Evolutionary conservation across 2,113 vertebrate species (phyloP).

Genomic region (Thunnus thynnus): DNA sequence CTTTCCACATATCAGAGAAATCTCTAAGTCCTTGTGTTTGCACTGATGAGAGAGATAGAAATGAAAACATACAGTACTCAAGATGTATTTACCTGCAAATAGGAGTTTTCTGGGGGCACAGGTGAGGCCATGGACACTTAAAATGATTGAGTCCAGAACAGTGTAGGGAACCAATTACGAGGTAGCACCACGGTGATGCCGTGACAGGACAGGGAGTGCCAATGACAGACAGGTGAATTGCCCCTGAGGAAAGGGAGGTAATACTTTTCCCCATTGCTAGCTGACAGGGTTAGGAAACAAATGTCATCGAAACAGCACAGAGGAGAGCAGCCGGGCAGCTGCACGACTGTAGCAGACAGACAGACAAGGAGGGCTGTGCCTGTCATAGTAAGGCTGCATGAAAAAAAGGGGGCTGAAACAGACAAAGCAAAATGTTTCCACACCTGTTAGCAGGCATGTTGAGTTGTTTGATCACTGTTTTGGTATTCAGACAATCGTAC

Average conservation of each 20-base stretch:
- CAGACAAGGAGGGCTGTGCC: background rate
- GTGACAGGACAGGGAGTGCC: slow-evolving; percentile 8
- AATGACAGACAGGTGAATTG: slow-evolving; percentile 52
- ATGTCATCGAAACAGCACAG: slow-evolving; percentile 38
- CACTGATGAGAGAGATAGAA: slow-evolving; percentile 17
- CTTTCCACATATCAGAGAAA: slow-evolving; percentile 21
- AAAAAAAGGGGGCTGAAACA: slow-evolving; percentile 8
- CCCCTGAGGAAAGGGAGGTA: slow-evolving; percentile 10
- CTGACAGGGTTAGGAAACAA: slow-evolving; percentile 53
- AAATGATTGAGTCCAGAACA: slow-evolving; percentile 20
- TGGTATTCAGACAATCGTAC: slow-evolving; percentile 27
- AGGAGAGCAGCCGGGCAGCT: slow-evolving; percentile 35
- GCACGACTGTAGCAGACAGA: slow-evolving; percentile 31
- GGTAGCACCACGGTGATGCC: background rate
- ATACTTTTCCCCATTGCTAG: slow-evolving; percentile 18
- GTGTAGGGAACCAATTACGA: slow-evolving; percentile 28
- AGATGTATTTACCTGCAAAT: slow-evolving; percentile 14
- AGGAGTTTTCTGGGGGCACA: background rate
- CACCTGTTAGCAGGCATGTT: slow-evolving; percentile 36
- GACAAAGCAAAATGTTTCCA: slow-evolving; percentile 33
- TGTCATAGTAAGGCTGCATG: background rate
- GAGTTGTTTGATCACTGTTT: slow-evolving; percentile 47
- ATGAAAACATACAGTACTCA: background rate
- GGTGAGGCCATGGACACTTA: slow-evolving; percentile 10
- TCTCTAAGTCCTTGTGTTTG: slow-evolving; percentile 29